These are phyloP conservation scores for Marisa cornuarietis DNA, from an alignment of 1,140 invertebrate species.

Conservation along the genomic window DNA sequence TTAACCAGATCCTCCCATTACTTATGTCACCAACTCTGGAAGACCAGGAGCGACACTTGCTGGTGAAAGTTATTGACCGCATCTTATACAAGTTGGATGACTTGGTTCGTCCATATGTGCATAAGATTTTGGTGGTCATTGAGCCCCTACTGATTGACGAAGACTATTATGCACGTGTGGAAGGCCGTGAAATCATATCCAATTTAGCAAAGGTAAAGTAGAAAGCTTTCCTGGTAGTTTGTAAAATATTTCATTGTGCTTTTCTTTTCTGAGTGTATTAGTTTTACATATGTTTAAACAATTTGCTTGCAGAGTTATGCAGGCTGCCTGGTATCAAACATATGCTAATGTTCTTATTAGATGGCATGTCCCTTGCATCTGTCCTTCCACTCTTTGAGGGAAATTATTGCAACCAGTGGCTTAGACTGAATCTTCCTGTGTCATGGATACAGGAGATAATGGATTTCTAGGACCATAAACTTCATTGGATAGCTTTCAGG, in stretches of 20 bases:
- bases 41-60: conserved; percentile 97
- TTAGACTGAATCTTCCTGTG: no score
- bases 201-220: conserved; percentile 88
- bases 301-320: no score
- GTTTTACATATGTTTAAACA: no score
- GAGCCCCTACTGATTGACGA: conserved; percentile 99
- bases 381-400: no score
- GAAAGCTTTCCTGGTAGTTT: not conserved
- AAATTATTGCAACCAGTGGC: no score
- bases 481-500: no score
- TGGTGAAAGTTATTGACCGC: conserved; percentile 99
- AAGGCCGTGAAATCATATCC: conserved; percentile 99
- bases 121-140: conserved; percentile 99
- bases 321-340: no score
- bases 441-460: no score
- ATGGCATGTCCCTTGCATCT: no score
- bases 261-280: no score
- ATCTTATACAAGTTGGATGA: conserved; percentile 99
- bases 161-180: conserved; percentile 99
- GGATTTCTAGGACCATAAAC: no score
- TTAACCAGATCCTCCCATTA: conserved; percentile 98
- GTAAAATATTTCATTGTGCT: not conserved
- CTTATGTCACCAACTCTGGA: conserved; percentile 99
- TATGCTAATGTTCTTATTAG: no score
- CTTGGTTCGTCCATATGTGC: conserved; percentile 97